These are phyloP conservation scores for Furcifer pardalis DNA, from an alignment of 2,797 vertebrate species.

Conservation along the genomic window DNA sequence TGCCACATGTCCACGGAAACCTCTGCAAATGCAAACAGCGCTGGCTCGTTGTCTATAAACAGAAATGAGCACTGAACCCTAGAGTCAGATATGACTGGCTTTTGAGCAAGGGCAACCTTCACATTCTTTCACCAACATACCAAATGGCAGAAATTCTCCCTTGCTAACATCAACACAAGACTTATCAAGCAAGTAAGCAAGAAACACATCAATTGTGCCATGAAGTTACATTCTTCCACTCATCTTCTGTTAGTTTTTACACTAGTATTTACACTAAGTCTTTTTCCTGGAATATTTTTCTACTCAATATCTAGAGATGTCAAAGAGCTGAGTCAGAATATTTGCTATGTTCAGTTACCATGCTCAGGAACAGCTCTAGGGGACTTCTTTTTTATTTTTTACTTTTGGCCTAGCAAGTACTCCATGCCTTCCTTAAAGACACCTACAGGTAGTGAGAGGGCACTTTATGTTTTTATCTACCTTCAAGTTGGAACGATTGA, in stretches of 20 bases:
- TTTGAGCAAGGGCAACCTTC: too few relatives aligned
- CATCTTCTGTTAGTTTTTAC: background rate
- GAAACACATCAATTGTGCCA: background rate
- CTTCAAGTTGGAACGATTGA: too few relatives aligned
- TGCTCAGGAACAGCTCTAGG: background rate
- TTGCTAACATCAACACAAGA: conserved; percentile 19
- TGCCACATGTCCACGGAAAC: too few relatives aligned
- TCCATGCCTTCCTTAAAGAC: background rate
- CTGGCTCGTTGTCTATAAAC: too few relatives aligned
- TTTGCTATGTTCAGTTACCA: background rate
- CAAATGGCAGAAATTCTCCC: too few relatives aligned
- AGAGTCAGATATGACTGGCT: too few relatives aligned
- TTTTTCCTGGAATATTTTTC: conserved; percentile 44
- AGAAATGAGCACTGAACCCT: too few relatives aligned
- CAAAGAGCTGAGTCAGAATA: background rate
- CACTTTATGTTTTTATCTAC: too few relatives aligned
- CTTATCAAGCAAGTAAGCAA: conserved; percentile 32
- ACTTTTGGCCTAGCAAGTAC: too few relatives aligned
- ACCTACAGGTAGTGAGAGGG: background rate
- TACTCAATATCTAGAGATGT: background rate
- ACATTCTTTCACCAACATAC: too few relatives aligned
- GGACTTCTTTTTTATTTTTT: background rate
- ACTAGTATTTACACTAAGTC: background rate
- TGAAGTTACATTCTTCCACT: background rate
- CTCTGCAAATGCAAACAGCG: too few relatives aligned